These are phyloP conservation scores for Holothuria scabra DNA, from an alignment of 53 echinoderm and acorn worm genomes.

Conservation along the genomic window DNA sequence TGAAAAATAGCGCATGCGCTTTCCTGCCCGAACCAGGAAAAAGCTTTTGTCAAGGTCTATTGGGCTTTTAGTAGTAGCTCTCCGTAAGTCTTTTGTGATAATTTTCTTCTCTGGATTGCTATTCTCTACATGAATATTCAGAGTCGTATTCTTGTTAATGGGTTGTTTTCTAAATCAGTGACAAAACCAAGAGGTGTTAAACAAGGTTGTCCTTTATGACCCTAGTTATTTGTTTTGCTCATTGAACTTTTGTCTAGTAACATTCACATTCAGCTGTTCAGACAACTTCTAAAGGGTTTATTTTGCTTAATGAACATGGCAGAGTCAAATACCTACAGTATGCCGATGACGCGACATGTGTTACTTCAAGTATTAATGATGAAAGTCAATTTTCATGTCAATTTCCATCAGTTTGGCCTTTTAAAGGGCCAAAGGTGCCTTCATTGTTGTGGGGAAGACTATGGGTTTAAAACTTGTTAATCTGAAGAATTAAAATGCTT, in stretches of 20 bases:
- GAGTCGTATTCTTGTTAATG: conserved; percentile 40
- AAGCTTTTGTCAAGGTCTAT: conserved; percentile 58
- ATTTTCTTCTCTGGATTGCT: too few species aligned
- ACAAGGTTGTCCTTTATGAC: conserved; percentile 55
- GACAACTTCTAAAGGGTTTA: neutral
- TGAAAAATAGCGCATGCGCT: conserved; percentile 21
- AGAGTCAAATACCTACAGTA: neutral
- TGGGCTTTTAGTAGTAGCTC: conserved; percentile 42
- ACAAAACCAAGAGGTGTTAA: conserved; percentile 28
- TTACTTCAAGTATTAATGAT: too few species aligned
- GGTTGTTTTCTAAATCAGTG: conserved; percentile 16
- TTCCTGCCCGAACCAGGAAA: conserved; percentile 51
- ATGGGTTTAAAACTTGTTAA: neutral
- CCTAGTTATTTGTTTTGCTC: conserved; percentile 22
- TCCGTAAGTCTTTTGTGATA: too few species aligned
- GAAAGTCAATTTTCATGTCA: too few species aligned
- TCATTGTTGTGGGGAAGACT: conserved; percentile 22
- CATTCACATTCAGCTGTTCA: neutral
- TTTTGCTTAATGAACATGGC: neutral
- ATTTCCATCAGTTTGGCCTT: too few species aligned
- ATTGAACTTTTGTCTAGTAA: neutral
- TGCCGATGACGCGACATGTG: conserved; percentile 27
- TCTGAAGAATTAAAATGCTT: neutral
- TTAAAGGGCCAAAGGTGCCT: too few species aligned
- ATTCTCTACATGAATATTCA: too few species aligned